These are phyloP conservation scores for Philopotamus ludificatus DNA, from an alignment of 1,140 invertebrate genomes.

Conservation along the genomic window DNA sequence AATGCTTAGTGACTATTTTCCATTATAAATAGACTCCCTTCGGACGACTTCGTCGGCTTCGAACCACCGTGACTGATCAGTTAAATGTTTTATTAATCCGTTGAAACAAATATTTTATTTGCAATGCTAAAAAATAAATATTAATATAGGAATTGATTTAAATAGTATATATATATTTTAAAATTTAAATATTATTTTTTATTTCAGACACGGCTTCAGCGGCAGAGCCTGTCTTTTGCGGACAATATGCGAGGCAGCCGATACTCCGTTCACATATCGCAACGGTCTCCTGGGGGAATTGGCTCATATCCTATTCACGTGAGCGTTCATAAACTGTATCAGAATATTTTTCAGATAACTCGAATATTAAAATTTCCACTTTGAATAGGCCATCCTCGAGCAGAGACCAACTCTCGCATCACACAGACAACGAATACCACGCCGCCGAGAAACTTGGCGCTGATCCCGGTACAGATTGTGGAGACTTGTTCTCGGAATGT, in stretches of 20 bases:
- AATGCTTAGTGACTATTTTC: no score
- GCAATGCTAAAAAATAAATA: no score
- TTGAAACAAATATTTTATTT: no score
- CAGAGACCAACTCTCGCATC: conserved; percentile 59
- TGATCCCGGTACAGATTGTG: conserved; percentile 56
- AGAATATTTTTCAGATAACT: background rate
- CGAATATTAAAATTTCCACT: background rate
- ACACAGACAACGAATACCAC: conserved; percentile 68
- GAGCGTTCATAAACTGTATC: conserved; percentile 47
- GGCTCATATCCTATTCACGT: conserved; percentile 69
- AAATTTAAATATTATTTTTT: conserved; percentile 27
- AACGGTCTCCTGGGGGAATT: conserved; percentile 69
- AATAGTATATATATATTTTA: no score
- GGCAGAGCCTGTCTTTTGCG: conserved; percentile 70
- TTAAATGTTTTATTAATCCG: no score
- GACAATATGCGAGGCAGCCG: conserved; percentile 72
- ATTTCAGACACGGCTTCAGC: conserved; percentile 58
- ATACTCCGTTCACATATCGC: conserved; percentile 63
- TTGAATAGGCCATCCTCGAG: conserved; percentile 63
- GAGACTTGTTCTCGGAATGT: conserved; percentile 64
- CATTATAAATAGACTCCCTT: no score
- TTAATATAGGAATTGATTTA: background rate
- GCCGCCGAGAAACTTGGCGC: conserved; percentile 67
- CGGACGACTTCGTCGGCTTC: no score
- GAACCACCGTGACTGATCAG: no score